These are phyloP conservation scores for Hermatobates lingyangjiaoensis DNA, from an alignment of 1,140 invertebrate species.

Conservation along the genomic window DNA sequence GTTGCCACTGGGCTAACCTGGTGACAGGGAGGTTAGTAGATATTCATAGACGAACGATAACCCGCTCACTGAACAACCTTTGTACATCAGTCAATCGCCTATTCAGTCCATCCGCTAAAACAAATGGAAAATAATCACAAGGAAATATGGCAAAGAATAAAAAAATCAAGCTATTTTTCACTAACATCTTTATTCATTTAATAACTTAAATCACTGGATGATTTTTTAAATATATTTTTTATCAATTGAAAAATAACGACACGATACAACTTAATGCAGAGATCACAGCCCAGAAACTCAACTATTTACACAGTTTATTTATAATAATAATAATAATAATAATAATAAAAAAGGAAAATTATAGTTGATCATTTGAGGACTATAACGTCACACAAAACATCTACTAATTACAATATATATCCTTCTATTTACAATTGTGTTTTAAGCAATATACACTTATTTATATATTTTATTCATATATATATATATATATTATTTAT, in stretches of 20 bases:
- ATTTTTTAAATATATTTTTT: slow-evolving; percentile 19
- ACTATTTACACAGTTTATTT: slow-evolving; percentile 20
- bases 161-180: slow-evolving; percentile 14
- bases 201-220: slow-evolving; percentile 21
- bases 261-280: slow-evolving; percentile 20
- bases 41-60: no score
- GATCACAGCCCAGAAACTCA: slow-evolving; percentile 20
- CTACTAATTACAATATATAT: slow-evolving; percentile 14
- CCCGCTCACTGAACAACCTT: no score
- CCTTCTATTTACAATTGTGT: slow-evolving; percentile 13
- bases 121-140: no score
- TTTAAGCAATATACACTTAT: slow-evolving; percentile 7
- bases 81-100: no score
- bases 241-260: slow-evolving; percentile 20
- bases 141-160: slow-evolving; percentile 6
- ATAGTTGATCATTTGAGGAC: slow-evolving; percentile 15
- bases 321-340: no score
- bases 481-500: slow-evolving; percentile 13
- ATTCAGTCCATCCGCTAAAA: no score
- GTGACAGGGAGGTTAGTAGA: no score
- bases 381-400: slow-evolving; percentile 18
- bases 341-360: slow-evolving; percentile 18
- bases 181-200: slow-evolving; percentile 20
- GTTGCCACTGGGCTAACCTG: no score
- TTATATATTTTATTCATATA: no score